phyloP scores from a whole-genome alignment of 1,140 invertebrate genomes.

The Maconellicoccus hirsutus region DNA sequence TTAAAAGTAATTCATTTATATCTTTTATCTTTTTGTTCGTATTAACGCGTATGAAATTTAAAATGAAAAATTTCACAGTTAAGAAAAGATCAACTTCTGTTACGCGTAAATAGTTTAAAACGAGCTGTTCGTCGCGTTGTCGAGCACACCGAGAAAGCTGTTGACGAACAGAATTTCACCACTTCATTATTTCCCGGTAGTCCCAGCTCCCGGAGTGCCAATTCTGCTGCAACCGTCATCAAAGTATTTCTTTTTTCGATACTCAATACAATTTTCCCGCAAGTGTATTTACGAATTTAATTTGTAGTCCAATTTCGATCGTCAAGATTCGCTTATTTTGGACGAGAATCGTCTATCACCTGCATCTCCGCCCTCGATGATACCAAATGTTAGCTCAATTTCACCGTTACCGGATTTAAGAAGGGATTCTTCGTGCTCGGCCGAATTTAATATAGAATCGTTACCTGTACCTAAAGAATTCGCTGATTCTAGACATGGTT shows the following conservation, averaged over 20 bases:
- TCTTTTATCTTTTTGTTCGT: not conserved
- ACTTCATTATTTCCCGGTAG: not conserved
- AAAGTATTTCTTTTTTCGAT: not conserved
- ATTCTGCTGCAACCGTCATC: not conserved
- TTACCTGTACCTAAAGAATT: slow-evolving; percentile 36
- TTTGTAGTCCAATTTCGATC: not conserved
- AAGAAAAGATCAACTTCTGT: slow-evolving; percentile 32
- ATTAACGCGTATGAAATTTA: not conserved
- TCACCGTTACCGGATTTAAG: slow-evolving; percentile 55
- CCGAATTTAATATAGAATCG: slow-evolving; percentile 36
- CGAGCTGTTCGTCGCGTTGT: slow-evolving; percentile 71
- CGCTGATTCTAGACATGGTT: slow-evolving; percentile 32
- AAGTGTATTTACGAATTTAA: not conserved
- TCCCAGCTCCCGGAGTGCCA: not conserved
- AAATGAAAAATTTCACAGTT: slow-evolving; percentile 21
- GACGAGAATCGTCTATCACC: not conserved
- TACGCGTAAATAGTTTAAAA: slow-evolving; percentile 69
- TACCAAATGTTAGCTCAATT: slow-evolving; percentile 34
- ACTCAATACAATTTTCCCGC: too few relatives aligned
- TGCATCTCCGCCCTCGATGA: slow-evolving; percentile 32
- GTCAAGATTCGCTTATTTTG: not conserved
- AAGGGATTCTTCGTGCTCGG: slow-evolving; percentile 46
- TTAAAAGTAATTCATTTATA: not conserved
- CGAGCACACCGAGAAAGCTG: slow-evolving; percentile 60
- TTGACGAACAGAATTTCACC: slow-evolving; percentile 39